Evolutionary conservation across 2,888 invertebrate species (phyloP).

Genomic region (Alviniconcha strummeri): DNA sequence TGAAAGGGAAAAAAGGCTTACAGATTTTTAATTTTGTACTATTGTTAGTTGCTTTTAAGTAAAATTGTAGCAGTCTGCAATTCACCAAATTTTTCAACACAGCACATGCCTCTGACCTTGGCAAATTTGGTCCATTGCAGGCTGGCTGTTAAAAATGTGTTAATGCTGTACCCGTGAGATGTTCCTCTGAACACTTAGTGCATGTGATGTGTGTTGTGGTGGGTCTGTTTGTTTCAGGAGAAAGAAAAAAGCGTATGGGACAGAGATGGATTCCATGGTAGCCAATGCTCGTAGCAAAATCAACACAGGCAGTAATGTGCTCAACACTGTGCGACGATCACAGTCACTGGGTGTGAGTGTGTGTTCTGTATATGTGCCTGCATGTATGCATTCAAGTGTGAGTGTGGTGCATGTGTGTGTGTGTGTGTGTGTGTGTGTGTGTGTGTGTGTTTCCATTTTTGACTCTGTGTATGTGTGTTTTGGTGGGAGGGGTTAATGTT

Average conservation of each 20-base stretch:
- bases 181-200: too few species aligned
- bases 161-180: too few species aligned
- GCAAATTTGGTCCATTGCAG: too few species aligned
- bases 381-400: background rate
- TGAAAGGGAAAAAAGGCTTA: too few species aligned
- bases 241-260: constrained; percentile 59
- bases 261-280: constrained; percentile 50
- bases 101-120: too few species aligned
- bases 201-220: too few species aligned
- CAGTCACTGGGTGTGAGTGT: constrained; percentile 46
- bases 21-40: too few species aligned
- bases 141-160: too few species aligned
- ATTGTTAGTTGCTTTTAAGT: too few species aligned
- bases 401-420: background rate
- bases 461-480: constrained; percentile 1
- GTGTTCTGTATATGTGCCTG: background rate
- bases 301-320: constrained; percentile 56
- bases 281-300: constrained; percentile 60
- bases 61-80: too few species aligned
- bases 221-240: constrained; percentile 26
- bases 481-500: too few species aligned
- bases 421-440: background rate
- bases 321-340: constrained; percentile 40
- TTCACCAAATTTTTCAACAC: too few species aligned
- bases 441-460: background rate